Conservation (phyloP, 1,140 invertebrate species). For the Zophobas morio region DNA sequence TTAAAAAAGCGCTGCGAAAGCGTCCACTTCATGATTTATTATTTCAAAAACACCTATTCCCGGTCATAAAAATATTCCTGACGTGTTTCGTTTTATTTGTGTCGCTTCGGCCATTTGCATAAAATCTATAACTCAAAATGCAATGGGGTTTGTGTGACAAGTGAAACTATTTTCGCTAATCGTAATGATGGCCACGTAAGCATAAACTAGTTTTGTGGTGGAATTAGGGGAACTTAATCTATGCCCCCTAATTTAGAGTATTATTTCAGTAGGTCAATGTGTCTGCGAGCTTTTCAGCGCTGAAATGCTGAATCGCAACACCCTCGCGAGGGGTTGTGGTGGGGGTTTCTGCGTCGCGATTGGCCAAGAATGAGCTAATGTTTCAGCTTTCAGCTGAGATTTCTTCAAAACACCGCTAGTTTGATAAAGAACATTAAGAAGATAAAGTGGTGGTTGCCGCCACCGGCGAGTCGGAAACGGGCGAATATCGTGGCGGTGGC, state of each 20-base stretch:
- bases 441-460: conserved; percentile 13
- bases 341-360: conserved; percentile 13
- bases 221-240: conserved; percentile 2
- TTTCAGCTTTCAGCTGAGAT: conserved; percentile 37
- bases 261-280: conserved; percentile 46
- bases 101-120: conserved; percentile 7
- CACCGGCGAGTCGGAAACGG: not conserved
- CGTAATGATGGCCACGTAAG: conserved; percentile 1
- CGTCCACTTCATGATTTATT: no score
- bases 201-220: conserved; percentile 5
- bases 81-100: conserved; percentile 3
- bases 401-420: conserved; percentile 27
- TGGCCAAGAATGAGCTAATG: conserved; percentile 31
- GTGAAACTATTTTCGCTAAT: conserved; percentile 11
- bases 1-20: not conserved
- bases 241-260: conserved; percentile 2
- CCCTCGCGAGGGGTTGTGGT: conserved; percentile 1
- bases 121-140: conserved; percentile 37
- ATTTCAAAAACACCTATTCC: no score
- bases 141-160: conserved; percentile 6
- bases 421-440: conserved; percentile 22
- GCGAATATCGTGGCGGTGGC: conserved; percentile 3
- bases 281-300: conserved; percentile 28
- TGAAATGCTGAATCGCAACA: conserved; percentile 32
- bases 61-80: no score